Evolutionary conservation across 2,113 vertebrate genomes (phyloP), one percentile per base, ranked within the genome.

Genomic region (Austrofundulus limnaeus): DNA sequence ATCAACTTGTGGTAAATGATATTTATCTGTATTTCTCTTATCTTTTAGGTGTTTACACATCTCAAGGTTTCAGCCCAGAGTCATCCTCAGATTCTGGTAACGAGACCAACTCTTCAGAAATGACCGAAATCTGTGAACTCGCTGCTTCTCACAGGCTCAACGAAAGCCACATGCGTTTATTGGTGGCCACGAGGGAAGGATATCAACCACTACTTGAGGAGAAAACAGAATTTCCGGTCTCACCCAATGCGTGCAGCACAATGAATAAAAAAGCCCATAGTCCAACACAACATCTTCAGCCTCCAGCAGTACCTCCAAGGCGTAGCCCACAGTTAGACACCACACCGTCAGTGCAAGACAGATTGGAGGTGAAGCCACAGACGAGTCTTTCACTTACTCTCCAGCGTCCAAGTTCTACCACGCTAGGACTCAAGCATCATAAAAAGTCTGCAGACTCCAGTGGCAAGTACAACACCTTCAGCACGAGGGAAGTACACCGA

Each of bases 91-190:
- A 98, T 93, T 98, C 96, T 66, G 96, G 96, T 77, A 98, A 98
- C 87, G 96, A 98, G 86, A 98, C 96, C 80, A 98, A 98, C 91
- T 98, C 96, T 65, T 98, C 96, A 59, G 96, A 98, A 92, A 97
- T 98, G 95, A 98, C 96, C 7, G 96, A 98, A 91, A 94, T 92
- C 84, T 98, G 92, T 80, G 96, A 98, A 83, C 84, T 96, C 86
- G 94, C 94, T 4, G 85, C 94, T 4, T 91, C 93, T 50, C 96
- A 98, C 90, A 94, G 95, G 80, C 94, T 95, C 80, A 92, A 89
- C 0, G 95, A 98, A 89, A 94, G 91, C 83, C 91, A 93, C 71
- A 91, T 95, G 78, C 96, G 94, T 70, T 92, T 96, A 78, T 92
- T 98, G 79, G 90, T 97, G 81, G 92, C 95, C 81, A 93, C 94